Evolutionary conservation across 2,113 vertebrate genomes (phyloP), one percentile per base, ranked within the genome.

Genomic region (Platichthys flesus): DNA sequence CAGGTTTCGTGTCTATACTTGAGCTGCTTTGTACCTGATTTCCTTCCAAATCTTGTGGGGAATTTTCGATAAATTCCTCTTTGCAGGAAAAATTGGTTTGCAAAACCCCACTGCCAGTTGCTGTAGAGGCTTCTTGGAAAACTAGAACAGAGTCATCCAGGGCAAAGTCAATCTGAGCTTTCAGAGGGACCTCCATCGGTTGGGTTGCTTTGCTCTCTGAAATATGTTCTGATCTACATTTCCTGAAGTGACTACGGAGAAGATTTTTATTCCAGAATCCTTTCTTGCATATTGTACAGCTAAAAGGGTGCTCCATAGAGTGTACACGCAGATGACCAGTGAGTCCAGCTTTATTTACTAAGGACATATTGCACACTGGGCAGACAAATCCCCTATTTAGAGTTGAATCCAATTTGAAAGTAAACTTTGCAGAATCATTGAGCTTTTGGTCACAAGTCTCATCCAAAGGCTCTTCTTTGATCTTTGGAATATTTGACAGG

Each of bases 261-360:
- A 77, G 59, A 62, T 31, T 88, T 79, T 85, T 94, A 70, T 85
- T 93, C 92, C 91, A 93, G 62, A 93, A 94, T 3, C 91, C 92
- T 69, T 37, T 88, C 12, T 84, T 73, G 74, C 94, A 95, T 54
- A 20, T 86, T 59, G 67, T 87, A 73, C 94, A 95, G 7, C 42
- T 74, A 65, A 81, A 87, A 2, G 90, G 89, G 49, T 6, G 68
- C 1, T 52, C 35, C 23, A 61, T 74, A 45, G 64, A 21, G 57
- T 95, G 94, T n/a, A 78, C 71, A 56, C 91, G 90, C 12, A 86
- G 57, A 82, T 94, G 93, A 77, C 81, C 86, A 3, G 18, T 67
- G 40, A 94, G 83, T 57, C 91, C 92, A 77, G 89, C 73, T 68
- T 83, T 90, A 47, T 60, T 92, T 64, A 45, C 16, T 74, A 94